Percentiles rank a stretch among this genome's conserved stretches.
phyloP scores from a whole-genome alignment of 2,888 invertebrate genomes.

The Macaria notata region DNA sequence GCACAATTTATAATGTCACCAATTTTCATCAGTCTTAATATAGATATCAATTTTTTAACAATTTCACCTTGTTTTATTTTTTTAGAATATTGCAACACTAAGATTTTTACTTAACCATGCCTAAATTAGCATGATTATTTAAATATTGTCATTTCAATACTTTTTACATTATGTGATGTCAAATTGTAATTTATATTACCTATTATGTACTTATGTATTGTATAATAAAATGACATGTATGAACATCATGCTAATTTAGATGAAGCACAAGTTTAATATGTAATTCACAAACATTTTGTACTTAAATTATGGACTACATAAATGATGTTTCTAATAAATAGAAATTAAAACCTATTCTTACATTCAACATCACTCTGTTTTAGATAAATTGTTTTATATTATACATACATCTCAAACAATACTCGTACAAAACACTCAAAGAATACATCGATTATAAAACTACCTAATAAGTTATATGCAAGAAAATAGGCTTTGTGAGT shows the following conservation, averaged over 20 bases:
- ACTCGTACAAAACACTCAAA: constrained; percentile 31
- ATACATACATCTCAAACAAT: constrained; percentile 47
- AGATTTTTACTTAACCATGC: constrained; percentile 6
- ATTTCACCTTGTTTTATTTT: constrained; percentile 36
- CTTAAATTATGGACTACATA: constrained; percentile 31
- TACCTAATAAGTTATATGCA: constrained; percentile 63
- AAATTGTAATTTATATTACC: no score
- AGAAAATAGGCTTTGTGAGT: constrained; percentile 68
- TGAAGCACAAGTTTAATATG: not conserved
- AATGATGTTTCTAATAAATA: constrained; percentile 47
- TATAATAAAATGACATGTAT: no score
- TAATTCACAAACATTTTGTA: constrained; percentile 30
- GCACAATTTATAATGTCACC: constrained; percentile 48
- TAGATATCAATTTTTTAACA: constrained; percentile 26
- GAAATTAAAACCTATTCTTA: constrained; percentile 44
- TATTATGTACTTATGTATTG: no score
- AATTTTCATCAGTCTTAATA: constrained; percentile 58
- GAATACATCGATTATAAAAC: constrained; percentile 27
- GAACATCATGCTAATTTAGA: no score
- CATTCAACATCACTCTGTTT: constrained; percentile 40
- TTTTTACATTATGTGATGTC: no score
- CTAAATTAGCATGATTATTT: no score
- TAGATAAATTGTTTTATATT: constrained; percentile 37
- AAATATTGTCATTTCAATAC: no score
- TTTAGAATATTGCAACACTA: constrained; percentile 26